These are phyloP conservation scores for Stigmatopora argus DNA, from an alignment of 2,113 vertebrate genomes.

Conservation along the genomic window DNA sequence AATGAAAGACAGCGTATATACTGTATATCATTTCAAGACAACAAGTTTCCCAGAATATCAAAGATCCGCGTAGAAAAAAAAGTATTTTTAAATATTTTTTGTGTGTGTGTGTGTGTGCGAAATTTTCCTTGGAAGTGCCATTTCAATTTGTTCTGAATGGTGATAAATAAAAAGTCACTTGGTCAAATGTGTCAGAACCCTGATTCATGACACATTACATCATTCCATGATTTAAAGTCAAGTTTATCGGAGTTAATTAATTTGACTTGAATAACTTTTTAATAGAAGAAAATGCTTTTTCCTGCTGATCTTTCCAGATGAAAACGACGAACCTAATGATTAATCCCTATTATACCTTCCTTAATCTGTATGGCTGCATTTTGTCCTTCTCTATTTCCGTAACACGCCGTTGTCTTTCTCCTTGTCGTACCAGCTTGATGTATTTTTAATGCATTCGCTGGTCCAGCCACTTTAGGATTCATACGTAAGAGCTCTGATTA, in stretches of 20 bases:
- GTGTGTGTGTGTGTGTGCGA: too few species aligned
- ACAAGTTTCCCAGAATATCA: not conserved
- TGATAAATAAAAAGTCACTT: too few species aligned
- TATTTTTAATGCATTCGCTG: conserved; percentile 67
- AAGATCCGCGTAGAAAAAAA: not conserved
- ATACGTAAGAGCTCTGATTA: conserved; percentile 59
- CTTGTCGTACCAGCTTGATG: conserved; percentile 43
- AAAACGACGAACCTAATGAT: not conserved
- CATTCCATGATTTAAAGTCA: too few species aligned
- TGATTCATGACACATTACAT: too few species aligned
- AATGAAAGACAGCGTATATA: not conserved
- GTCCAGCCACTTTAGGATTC: conserved; percentile 60
- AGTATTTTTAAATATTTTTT: too few species aligned
- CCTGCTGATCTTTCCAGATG: not conserved
- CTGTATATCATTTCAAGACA: not conserved
- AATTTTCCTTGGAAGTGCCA: too few species aligned
- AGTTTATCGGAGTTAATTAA: too few species aligned
- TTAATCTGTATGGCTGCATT: not conserved
- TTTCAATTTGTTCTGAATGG: too few species aligned
- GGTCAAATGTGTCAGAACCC: too few species aligned
- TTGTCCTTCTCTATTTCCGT: conserved; percentile 19
- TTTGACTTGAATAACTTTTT: too few species aligned
- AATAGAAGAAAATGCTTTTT: not conserved
- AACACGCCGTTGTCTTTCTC: conserved; percentile 32
- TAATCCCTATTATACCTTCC: not conserved